These are phyloP conservation scores for Paelopatides confundens DNA, from an alignment of 53 echinoderm and acorn worm genomes.

Conservation along the genomic window DNA sequence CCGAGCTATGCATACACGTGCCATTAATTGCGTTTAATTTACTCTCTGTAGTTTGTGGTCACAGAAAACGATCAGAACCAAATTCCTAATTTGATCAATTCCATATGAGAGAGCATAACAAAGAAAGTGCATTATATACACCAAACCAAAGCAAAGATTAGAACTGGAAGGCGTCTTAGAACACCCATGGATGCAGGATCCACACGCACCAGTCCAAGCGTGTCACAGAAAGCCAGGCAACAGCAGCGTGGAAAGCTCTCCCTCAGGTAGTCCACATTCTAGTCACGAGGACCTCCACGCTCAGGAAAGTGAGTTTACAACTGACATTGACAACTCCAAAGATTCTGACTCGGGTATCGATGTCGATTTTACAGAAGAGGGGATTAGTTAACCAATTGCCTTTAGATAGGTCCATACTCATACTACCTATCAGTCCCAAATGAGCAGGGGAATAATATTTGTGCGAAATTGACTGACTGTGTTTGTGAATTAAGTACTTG, in stretches of 20 bases:
- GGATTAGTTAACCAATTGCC: constrained; percentile 7
- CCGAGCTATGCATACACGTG: constrained; percentile 8
- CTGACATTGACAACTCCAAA: constrained; percentile 22
- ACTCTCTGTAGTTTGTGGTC: constrained; percentile 20
- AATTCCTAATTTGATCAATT: not conserved
- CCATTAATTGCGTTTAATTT: constrained; percentile 26
- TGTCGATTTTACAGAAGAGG: constrained; percentile 32
- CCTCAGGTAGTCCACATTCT: constrained; percentile 88
- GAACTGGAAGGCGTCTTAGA: constrained; percentile 83
- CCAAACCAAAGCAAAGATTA: constrained; percentile 95
- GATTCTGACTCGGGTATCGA: constrained; percentile 36
- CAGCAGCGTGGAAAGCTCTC: constrained; percentile 78
- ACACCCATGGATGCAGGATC: constrained; percentile 96
- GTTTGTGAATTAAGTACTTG: constrained; percentile 39
- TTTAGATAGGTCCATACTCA: not conserved
- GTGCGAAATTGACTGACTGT: not conserved
- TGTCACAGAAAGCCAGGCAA: constrained; percentile 62
- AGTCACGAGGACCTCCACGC: constrained; percentile 87
- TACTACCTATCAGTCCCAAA: not conserved
- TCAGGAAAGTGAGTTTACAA: constrained; percentile 13
- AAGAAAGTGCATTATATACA: no score
- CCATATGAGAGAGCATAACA: not conserved
- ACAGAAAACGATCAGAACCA: not conserved
- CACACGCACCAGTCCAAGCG: constrained; percentile 43
- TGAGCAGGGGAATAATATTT: not conserved